Base-by-base conservation (phyloP, 2,113 vertebrate genomes). In the Pteruthius melanotis region DNA sequence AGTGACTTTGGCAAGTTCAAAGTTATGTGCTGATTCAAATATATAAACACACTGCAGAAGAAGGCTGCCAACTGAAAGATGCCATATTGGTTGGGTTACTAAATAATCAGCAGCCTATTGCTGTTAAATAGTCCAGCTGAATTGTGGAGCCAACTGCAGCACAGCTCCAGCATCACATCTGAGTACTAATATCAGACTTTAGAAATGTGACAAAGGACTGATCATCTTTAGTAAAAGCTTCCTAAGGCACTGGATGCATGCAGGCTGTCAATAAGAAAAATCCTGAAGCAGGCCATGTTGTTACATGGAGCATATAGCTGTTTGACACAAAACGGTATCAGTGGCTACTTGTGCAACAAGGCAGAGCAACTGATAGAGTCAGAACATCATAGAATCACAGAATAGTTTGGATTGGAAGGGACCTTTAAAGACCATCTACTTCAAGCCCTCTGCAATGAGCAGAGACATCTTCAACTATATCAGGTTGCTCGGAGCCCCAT, bases 1-100 rank as follows among this genome's bases (percentile, higher is more conserved):
- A 93, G 89, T 82, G 63, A 78, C 83, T 96, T 95, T 59, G 56
- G 76, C 69, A 82, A 92, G 87, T 68, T 95, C 82, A 50, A 69
- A 89, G 70, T n/a, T 50, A 54, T 3, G 26, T 72, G 35, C 71
- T 94, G 63, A 77, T 92, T 72, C 54, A 65, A 90, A 87, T 83
- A 42, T 30, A 83, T 20, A 79, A 77, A 92, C n/a, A 71, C 23
- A 30, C 2, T 2, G 40, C 49, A 91, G 52, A 75, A 94, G 75
- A 9, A 4, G 21, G 27, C 23, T 90, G 49, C 74, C 31, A 65
- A 4, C 27, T 82, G 66, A 56, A 94, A 90, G n/a, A 45, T 93
- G 42, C 63, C 66, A 65, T 91, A 28, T 15, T 89, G 57, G 18
- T 95, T 1, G 1, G 15, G 37, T 24, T 69, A 44, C 57, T 50